Evolutionary conservation across 2,888 invertebrate species (phyloP), one percentile per base, ranked within the genome.

Genomic region (Malachius bipustulatus): DNA sequence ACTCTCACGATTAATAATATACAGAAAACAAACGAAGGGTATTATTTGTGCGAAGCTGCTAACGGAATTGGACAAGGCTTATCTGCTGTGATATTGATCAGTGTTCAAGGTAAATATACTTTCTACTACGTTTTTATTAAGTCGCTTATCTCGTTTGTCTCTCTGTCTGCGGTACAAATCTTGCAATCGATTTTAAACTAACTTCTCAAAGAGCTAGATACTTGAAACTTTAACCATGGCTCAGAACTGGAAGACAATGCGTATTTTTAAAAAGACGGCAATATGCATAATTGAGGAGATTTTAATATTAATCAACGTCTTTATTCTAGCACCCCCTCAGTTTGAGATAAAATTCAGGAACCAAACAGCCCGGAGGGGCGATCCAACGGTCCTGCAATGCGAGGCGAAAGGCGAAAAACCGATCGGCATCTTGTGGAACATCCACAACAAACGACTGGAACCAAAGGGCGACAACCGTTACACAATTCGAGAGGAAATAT

Each of bases 51-150:
- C 59, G 91, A 94, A 66, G 91, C 93, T 39, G 88, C 88, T 31
- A 96, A 96, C 63, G 89, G 91, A 50, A 91, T 96, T 51, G 93
- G 93, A 41, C 85, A 90, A 41, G 93, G 90, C 54, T 69, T 94
- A 16, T 94, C 93, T 35, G 93, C 93, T 47, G 90, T 94, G 13
- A 87, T 93, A 49, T 74, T 85, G 50, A 83, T 96, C 46, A 89
- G 85, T 48, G 93, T 94, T 26, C 91, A 93, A 71, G 85, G 89
- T 89, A 67, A 24, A 31, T 34, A 16, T 16, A 27, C n/a, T 19
- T 19, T n/a, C n/a, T 19, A 19, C n/a, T 19, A 19, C 24, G 6
- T 19, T 8, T 19, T 19, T 19, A n/a, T n/a, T n/a, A n/a, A n/a
- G n/a, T n/a, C n/a, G n/a, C n/a, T n/a, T n/a, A n/a, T n/a, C n/a